phyloP scores from a whole-genome alignment of 2,113 vertebrate genomes.

The Larimichthys polyactis region DNA sequence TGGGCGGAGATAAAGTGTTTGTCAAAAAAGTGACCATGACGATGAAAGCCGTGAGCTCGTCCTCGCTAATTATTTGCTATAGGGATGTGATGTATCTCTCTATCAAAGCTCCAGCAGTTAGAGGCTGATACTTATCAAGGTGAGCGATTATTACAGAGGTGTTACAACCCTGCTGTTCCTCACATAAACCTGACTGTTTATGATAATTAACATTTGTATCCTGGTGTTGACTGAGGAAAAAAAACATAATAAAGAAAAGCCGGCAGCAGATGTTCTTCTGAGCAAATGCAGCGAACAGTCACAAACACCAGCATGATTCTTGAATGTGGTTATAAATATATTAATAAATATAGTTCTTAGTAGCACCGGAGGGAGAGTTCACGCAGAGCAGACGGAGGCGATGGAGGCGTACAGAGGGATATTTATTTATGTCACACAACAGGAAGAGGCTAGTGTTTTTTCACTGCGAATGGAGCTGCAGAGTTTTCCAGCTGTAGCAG shows the following conservation, averaged over 20 bases:
- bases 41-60: neutral
- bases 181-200: neutral
- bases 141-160: slow-evolving; percentile 14
- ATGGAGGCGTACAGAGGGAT: slow-evolving; percentile 25
- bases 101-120: neutral
- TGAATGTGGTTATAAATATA: slow-evolving; percentile 12
- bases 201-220: slow-evolving; percentile 7
- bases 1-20: neutral
- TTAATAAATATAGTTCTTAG: slow-evolving; percentile 15
- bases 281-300: neutral
- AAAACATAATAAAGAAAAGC: neutral
- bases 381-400: slow-evolving; percentile 31
- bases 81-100: neutral
- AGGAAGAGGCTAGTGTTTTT: slow-evolving; percentile 13
- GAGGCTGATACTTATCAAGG: neutral
- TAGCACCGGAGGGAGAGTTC: slow-evolving; percentile 25
- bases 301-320: slow-evolving; percentile 1
- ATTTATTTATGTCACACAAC: slow-evolving; percentile 25
- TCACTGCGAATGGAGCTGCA: neutral
- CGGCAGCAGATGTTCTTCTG: neutral
- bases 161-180: neutral
- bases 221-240: neutral
- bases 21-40: neutral
- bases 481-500: slow-evolving; percentile 7
- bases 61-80: neutral